Evolutionary conservation across 2,888 invertebrate species (phyloP), one percentile per base, ranked within the genome.

Genomic region (Perithous albicinctus): DNA sequence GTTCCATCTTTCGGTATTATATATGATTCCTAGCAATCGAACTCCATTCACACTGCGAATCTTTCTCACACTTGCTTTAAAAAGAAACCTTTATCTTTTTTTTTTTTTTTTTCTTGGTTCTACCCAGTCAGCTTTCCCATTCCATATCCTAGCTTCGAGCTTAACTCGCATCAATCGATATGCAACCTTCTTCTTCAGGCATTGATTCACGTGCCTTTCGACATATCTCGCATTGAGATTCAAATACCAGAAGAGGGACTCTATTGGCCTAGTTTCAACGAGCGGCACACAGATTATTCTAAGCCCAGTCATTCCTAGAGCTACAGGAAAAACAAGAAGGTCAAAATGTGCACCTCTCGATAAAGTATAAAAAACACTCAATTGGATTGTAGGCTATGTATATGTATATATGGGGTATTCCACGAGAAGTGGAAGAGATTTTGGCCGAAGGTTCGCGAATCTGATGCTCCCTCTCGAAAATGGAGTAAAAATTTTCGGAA

Each of bases 1-100:
- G 64, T 38, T 61, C 32, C 79, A 26, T 61, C 61, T 70, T 78
- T 15, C 41, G 48, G 59, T 6, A 67, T 84, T 61, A 29, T 66
- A 23, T 35, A 15, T 32, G 12, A 46, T 26, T 74, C 66, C 48
- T 35, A 43, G 63, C 85, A 88, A 89, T 89, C 81, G 88, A 89
- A 85, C 86, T 83, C 85, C 74, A 88, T 89, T 88, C 87, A 88
- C 48, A 20, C 46, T 2, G 69, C 35, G 46, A 51, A 51, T 67
- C 61, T 76, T 70, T 15, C 56, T 75, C 54, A 23, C 46, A 38
- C 41, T 18, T 2, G 18, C 66, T 12, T 32, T 29, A 7, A 43
- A 18, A 7, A 10, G 67, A 2, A 29, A 2, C 5, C 29, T 41
- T 43, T 1, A 43, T 43, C 29, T 15, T 54, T 72, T 66, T 59